These are phyloP conservation scores for Chelidonichthys spinosus DNA, from an alignment of 2,797 vertebrate genomes.

Conservation along the genomic window DNA sequence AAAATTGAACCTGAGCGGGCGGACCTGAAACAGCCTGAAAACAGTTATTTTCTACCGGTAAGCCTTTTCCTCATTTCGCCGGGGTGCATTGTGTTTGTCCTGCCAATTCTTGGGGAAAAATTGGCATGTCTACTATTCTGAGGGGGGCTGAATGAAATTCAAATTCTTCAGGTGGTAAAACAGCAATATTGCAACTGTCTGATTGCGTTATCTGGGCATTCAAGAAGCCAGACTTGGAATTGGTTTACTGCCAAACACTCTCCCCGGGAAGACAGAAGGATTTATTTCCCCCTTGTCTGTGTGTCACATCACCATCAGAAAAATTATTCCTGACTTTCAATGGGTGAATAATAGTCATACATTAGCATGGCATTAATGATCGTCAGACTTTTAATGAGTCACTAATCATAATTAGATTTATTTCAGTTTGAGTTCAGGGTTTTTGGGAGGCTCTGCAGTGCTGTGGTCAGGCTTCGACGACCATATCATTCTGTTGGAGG, in stretches of 20 bases:
- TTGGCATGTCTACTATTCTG: constrained; percentile 78
- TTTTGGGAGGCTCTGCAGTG: constrained; percentile 40
- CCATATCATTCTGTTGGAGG: constrained; percentile 32
- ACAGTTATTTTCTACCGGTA: constrained; percentile 70
- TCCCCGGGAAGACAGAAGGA: constrained; percentile 82
- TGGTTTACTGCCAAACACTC: constrained; percentile 84
- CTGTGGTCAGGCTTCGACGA: constrained; percentile 32
- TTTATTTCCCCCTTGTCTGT: constrained; percentile 86
- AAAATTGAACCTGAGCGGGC: constrained; percentile 67
- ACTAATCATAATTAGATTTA: constrained; percentile 77
- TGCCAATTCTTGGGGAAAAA: constrained; percentile 76
- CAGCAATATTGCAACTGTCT: constrained; percentile 84
- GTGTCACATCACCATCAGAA: constrained; percentile 85
- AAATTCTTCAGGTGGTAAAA: constrained; percentile 84
- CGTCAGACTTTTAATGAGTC: constrained; percentile 76
- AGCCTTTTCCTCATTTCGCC: constrained; percentile 75
- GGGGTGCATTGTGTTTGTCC: constrained; percentile 75
- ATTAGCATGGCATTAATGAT: constrained; percentile 82
- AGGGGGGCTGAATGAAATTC: constrained; percentile 80
- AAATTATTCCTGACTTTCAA: constrained; percentile 82
- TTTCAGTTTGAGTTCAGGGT: constrained; percentile 53
- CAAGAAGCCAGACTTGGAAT: constrained; percentile 82
- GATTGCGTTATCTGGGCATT: constrained; percentile 83
- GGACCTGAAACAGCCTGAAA: constrained; percentile 50
- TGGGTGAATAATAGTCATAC: constrained; percentile 83